Conservation (phyloP, 2,888 invertebrate genomes). For the Anorthoa munda region DNA sequence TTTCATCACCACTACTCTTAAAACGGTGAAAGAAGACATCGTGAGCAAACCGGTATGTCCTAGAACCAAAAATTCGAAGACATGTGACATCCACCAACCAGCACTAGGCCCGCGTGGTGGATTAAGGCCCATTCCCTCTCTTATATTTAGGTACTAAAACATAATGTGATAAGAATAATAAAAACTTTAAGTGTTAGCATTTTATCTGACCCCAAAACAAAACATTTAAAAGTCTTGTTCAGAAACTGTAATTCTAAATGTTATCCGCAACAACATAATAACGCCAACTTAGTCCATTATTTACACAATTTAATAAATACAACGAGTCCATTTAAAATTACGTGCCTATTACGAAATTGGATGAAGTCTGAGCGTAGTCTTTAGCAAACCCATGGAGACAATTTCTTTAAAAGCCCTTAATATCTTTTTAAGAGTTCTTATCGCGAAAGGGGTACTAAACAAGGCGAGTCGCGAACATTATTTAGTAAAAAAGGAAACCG, state of each 20-base stretch:
- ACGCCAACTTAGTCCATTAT: conserved; percentile 52
- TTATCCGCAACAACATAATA: conserved; percentile 16
- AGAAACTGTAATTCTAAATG: conserved; percentile 1
- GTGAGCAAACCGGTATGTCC: too few relatives aligned
- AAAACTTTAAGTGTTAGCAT: too few relatives aligned
- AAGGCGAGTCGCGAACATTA: conserved; percentile 85
- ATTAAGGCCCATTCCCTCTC: too few relatives aligned
- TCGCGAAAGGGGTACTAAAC: conserved; percentile 87
- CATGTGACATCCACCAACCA: too few relatives aligned
- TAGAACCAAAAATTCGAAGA: too few relatives aligned
- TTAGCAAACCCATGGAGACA: conserved; percentile 77
- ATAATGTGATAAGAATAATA: too few relatives aligned
- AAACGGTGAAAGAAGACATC: too few relatives aligned
- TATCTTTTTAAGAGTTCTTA: conserved; percentile 88
- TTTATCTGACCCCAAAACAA: neutral
- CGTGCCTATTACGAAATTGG: conserved; percentile 54
- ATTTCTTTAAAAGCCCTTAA: conserved; percentile 88
- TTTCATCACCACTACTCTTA: too few relatives aligned
- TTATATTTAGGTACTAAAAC: too few relatives aligned
- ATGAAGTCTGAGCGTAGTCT: conserved; percentile 58
- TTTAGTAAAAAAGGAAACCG: conserved; percentile 85
- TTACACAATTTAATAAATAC: conserved; percentile 51
- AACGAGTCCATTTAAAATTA: conserved; percentile 53
- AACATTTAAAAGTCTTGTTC: neutral
- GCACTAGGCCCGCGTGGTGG: too few relatives aligned